Percentiles rank a stretch among this genome's conserved stretches.
Conservation (phyloP, 2,888 invertebrate species). For the Trachelus iudaicus region DNA sequence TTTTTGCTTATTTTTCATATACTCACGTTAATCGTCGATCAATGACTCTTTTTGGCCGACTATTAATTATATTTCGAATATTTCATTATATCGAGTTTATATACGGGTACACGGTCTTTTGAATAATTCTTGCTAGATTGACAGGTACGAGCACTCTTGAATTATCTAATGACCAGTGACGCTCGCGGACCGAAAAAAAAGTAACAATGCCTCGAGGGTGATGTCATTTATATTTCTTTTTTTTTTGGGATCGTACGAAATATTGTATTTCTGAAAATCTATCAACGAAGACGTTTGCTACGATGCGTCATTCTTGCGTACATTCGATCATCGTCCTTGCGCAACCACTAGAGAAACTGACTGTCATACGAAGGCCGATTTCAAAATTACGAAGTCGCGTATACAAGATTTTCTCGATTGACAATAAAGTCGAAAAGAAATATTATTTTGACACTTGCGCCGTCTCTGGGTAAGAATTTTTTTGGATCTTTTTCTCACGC, state of each 20-base stretch:
- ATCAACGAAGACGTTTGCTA: not conserved
- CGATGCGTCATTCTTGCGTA: not conserved
- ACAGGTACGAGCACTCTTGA: not conserved
- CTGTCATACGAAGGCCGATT: not conserved
- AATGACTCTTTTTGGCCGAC: not conserved
- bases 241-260: not conserved
- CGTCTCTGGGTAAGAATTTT: not conserved
- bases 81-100: not conserved
- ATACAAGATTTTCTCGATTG: not conserved
- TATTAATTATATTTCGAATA: not conserved
- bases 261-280: not conserved
- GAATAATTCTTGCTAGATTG: not conserved
- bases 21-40: not conserved
- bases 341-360: not conserved
- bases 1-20: not conserved
- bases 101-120: not conserved
- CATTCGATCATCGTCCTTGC: slow-evolving; percentile 19
- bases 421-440: not conserved
- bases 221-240: not conserved
- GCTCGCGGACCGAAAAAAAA: not conserved
- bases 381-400: not conserved
- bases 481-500: not conserved
- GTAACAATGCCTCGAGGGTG: not conserved
- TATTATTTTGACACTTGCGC: not conserved
- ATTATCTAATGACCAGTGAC: not conserved